A percentile compares a stretch with the other conserved stretches of the same genome.
These are phyloP conservation scores for Oreotrochilus melanogaster DNA, from an alignment of 2,113 vertebrate genomes.

Conservation along the genomic window DNA sequence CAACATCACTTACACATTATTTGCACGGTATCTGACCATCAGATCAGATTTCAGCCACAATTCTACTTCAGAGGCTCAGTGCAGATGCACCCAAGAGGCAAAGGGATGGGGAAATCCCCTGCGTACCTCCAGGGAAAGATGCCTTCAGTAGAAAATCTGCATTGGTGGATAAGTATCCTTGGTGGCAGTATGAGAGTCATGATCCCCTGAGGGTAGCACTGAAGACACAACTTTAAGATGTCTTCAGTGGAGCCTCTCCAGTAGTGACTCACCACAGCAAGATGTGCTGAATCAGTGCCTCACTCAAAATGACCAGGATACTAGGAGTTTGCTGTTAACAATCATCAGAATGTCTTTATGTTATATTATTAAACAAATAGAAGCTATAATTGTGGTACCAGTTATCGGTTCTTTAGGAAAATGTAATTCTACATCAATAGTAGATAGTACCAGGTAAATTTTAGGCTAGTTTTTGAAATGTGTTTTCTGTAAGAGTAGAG, in stretches of 20 bases:
- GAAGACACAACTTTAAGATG: constrained; percentile 11
- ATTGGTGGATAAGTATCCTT: constrained; percentile 5
- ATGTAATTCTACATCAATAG: neutral
- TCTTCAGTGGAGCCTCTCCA: constrained; percentile 5
- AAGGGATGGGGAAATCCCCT: neutral
- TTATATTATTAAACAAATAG: neutral
- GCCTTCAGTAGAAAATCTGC: neutral
- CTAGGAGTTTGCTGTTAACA: neutral
- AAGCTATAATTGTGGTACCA: neutral
- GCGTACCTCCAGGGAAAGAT: neutral
- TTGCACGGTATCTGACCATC: neutral
- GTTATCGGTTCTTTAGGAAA: neutral
- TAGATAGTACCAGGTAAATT: neutral
- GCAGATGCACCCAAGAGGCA: neutral
- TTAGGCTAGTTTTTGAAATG: neutral
- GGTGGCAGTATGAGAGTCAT: constrained; percentile 21
- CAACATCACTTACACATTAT: neutral
- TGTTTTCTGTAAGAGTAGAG: neutral
- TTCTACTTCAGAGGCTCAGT: neutral
- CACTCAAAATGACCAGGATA: neutral
- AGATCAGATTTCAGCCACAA: neutral
- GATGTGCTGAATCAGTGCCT: constrained; percentile 5
- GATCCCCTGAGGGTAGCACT: constrained; percentile 10
- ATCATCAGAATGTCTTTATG: neutral
- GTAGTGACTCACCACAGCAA: constrained; percentile 30